phyloP scores from a whole-genome alignment of 37 sponge, comb jelly and placozoan species.

The Eunapius fragilis region DNA sequence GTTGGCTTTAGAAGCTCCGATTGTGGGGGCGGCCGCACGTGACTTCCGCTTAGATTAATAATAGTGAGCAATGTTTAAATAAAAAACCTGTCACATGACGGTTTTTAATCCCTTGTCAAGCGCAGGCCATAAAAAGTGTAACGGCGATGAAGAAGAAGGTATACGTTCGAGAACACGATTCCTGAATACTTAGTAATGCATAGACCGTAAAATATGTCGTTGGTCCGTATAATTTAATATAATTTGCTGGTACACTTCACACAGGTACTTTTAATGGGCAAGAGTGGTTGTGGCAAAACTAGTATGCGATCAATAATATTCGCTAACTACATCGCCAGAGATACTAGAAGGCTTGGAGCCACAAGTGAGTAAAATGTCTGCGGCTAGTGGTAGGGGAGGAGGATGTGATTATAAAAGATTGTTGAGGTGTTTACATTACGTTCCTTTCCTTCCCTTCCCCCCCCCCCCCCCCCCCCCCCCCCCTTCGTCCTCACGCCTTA shows the following conservation, averaged over 20 bases:
- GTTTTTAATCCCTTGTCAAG: not conserved
- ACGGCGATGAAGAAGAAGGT: not conserved
- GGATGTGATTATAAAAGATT: no score
- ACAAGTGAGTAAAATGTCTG: slow-evolving; percentile 76
- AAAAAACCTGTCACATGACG: not conserved
- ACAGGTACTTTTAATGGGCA: slow-evolving; percentile 95
- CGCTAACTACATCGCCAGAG: slow-evolving; percentile 99
- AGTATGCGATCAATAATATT: slow-evolving; percentile 99
- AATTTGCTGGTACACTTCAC: not conserved
- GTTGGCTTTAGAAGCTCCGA: no score
- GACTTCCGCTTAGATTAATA: not conserved
- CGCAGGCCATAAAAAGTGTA: not conserved
- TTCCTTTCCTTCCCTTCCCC: no score
- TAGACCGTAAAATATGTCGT: no score
- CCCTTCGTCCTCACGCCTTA: not conserved
- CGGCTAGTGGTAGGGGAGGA: not conserved
- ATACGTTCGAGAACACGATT: not conserved
- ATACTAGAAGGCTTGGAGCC: slow-evolving; percentile 95
- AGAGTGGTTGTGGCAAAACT: slow-evolving; percentile 98
- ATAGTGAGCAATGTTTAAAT: no score
- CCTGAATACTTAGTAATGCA: no score
- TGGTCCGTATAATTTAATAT: not conserved
- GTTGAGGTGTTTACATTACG: no score
- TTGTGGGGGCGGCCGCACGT: not conserved
- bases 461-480: no score